Conservation (phyloP, 2,797 vertebrate species). For the Sebastes iracundus region DNA sequence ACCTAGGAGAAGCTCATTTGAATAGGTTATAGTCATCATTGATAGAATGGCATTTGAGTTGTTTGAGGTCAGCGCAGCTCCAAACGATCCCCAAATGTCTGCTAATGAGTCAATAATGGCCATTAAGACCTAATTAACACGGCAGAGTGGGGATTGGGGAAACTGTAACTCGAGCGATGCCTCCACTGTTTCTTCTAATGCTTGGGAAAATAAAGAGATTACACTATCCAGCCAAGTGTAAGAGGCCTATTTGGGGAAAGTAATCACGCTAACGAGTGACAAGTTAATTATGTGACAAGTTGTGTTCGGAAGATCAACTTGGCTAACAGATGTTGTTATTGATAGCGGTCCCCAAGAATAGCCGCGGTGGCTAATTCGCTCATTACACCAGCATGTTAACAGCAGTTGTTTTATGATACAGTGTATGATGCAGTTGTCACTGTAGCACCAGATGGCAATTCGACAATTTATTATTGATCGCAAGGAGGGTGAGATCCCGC, state of each 20-base stretch:
- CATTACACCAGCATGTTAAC: conserved; percentile 48
- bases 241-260: conserved; percentile 83
- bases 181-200: conserved; percentile 85
- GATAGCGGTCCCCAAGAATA: conserved; percentile 76
- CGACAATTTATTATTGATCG: background rate
- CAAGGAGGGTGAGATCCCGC: background rate
- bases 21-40: conserved; percentile 62
- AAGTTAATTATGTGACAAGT: conserved; percentile 92
- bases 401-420: conserved; percentile 27
- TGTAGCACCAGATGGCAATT: background rate
- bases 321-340: conserved; percentile 72
- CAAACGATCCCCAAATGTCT: conserved; percentile 89
- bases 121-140: conserved; percentile 96
- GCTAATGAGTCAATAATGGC: conserved; percentile 96
- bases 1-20: conserved; percentile 84
- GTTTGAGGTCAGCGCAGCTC: conserved; percentile 90
- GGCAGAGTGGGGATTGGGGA: conserved; percentile 83
- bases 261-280: conserved; percentile 83
- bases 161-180: conserved; percentile 83
- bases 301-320: conserved; percentile 76
- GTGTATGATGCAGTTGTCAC: conserved; percentile 29
- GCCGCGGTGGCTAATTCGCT: conserved; percentile 66
- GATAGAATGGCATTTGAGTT: conserved; percentile 89
- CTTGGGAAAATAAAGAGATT: conserved; percentile 87
- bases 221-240: conserved; percentile 78